Evolutionary conservation across 2,888 invertebrate genomes (phyloP).

Genomic region (Scaptomyza flava): DNA sequence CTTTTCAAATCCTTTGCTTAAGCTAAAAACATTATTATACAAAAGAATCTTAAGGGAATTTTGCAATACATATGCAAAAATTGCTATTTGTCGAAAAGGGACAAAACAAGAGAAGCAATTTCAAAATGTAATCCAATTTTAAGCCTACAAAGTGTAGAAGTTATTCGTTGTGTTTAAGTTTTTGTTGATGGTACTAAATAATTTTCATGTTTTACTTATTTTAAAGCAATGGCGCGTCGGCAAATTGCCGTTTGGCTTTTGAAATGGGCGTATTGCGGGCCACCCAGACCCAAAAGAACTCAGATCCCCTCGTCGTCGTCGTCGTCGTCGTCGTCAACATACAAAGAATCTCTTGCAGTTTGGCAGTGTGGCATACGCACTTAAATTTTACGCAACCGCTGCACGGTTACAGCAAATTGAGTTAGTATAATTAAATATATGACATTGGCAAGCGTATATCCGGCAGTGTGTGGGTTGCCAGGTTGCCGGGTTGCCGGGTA

Average conservation of each 20-base stretch:
- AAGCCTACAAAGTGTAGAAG: conserved; percentile 18
- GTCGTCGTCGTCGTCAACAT: neutral
- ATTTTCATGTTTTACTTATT: conserved; percentile 53
- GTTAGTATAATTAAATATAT: conserved; percentile 80
- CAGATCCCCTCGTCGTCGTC: neutral
- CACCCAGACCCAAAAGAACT: conserved; percentile 56
- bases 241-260: conserved; percentile 76
- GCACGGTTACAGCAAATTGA: conserved; percentile 76
- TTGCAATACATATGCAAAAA: neutral
- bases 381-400: conserved; percentile 60
- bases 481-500: conserved; percentile 23
- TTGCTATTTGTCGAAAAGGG: no score
- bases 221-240: conserved; percentile 70
- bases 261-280: conserved; percentile 55
- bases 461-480: conserved; percentile 63
- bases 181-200: conserved; percentile 10
- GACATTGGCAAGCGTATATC: conserved; percentile 80
- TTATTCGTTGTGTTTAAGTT: conserved; percentile 19
- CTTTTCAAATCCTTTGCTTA: conserved; percentile 49
- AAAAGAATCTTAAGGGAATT: neutral
- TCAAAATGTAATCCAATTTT: neutral
- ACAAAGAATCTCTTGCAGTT: conserved; percentile 33
- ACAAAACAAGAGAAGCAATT: no score
- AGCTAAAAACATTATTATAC: neutral
- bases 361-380: conserved; percentile 43